Base-by-base conservation (phyloP, 2,888 invertebrate species). In the Pteria penguin region DNA sequence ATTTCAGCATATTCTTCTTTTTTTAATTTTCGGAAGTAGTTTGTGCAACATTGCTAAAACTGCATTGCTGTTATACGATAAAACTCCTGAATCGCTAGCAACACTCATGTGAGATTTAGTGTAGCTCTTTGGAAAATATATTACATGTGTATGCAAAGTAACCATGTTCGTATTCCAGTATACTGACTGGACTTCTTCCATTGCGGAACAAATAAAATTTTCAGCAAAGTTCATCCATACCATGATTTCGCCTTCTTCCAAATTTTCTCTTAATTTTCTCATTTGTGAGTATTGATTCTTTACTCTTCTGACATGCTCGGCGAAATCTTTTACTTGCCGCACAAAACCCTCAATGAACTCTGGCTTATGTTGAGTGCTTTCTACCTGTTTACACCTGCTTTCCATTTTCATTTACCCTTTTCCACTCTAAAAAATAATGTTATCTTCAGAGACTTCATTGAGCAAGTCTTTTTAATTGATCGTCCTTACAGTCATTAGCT, bases 391-490 rank as follows among this genome's bases (percentile, higher is more conserved):
- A 55, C 60, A 60, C 32, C 69, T 55, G 45, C 36, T 72, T 72
- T 1, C 63, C 70, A 31, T 55, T 45, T 27, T 78, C 66, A 5
- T 58, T 45, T 1, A 36, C 31, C 31, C 66, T 72, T 31, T 66
- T 72, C 75, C 72, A 75, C 60, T 78, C 71, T 45, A 27, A 5
- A 60, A 66, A 74, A 62, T 68, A 4, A 75, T 61, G 27, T 68
- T 18, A 22, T 54, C n/a, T 52, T 36, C 26, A 0, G 52, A 5
- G 18, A 74, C 58, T 31, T 45, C 26, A 54, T 14, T n/a, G 2
- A 70, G 4, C 24, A 65, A 45, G 18, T 70, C 63, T 52, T 36
- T 22, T 24, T 65, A 58, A 0, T 69, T 4, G 45, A 14, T 69
- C 65, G 36, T 65, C 54, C 14, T 24, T 26, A 26, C 55, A 58